These are phyloP conservation scores for Rutilus rutilus DNA, from an alignment of 2,113 vertebrate genomes.

Conservation along the genomic window DNA sequence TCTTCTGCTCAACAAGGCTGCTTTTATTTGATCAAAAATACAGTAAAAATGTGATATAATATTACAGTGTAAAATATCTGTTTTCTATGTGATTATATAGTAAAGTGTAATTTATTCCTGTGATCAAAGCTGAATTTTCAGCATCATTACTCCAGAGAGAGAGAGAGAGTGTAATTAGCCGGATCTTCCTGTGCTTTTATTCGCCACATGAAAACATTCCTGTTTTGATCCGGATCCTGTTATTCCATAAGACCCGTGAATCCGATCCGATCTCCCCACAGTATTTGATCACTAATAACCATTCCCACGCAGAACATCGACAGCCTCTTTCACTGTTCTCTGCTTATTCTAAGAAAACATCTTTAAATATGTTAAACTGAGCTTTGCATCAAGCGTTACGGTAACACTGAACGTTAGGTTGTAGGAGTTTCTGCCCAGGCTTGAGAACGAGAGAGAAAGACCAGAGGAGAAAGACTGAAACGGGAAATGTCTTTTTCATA, in stretches of 20 bases:
- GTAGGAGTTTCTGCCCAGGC: conserved; percentile 58
- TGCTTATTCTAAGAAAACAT: neutral
- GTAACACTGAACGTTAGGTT: too few species aligned
- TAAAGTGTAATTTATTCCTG: too few species aligned
- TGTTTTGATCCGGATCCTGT: conserved; percentile 73
- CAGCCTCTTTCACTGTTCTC: neutral
- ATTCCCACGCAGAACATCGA: neutral
- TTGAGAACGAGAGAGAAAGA: conserved; percentile 43
- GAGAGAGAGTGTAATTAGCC: conserved; percentile 63
- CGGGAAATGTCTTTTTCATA: conserved; percentile 69
- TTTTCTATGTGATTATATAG: too few species aligned
- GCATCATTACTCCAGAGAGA: too few species aligned
- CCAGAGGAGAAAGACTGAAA: neutral
- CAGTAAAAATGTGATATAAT: too few species aligned
- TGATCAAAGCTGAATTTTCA: too few species aligned
- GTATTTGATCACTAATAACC: neutral
- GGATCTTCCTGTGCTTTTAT: conserved; percentile 70
- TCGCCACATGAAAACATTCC: conserved; percentile 71
- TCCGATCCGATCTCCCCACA: conserved; percentile 71
- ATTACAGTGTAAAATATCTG: too few species aligned
- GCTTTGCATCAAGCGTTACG: too few species aligned
- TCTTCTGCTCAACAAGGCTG: too few species aligned
- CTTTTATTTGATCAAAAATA: too few species aligned
- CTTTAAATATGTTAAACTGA: too few species aligned
- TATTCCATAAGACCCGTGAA: conserved; percentile 77